Evolutionary conservation across 2,797 vertebrate genomes (phyloP), one percentile per base, ranked within the genome.

Genomic region (Cacajao melanocephalus): DNA sequence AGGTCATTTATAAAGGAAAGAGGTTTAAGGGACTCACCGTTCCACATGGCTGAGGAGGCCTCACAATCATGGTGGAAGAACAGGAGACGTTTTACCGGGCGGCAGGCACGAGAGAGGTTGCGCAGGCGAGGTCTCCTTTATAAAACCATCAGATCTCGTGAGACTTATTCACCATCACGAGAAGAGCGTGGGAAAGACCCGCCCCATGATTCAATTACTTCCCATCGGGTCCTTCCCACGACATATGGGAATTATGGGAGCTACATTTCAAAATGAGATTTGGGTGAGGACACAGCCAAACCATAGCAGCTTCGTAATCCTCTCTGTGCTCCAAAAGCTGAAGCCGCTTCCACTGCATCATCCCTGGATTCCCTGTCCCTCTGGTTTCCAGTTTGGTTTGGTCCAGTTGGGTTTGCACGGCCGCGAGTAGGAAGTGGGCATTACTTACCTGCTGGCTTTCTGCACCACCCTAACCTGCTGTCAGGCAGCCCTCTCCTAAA

Each of bases 1-100:
- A 33, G 33, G 64, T n/a, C 33, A 67, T 67, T 67, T n/a, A 67
- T n/a, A n/a, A 67, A 67, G 64, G 33, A 67, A n/a, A n/a, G 64
- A n/a, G 64, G 33, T 67, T 67, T n/a, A n/a, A 67, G 2, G 15
- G 64, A 67, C 64, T 67, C 33, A 33, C 61, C 2, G 33, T 67
- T 67, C 33, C 64, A 67, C 33, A 2, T 9, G 33, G 64, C 64
- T 19, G 33, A 67, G 15, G 64, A 67, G 64, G 15, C 33, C 64
- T n/a, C 64, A 17, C 1, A 15, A n/a, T 67, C 33, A n/a, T 4
- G 15, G 15, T 8, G 1, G 33, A n/a, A 67, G 15, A 67, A 15
- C 17, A n/a, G 8, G 3, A 7, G 33, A 67, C 4, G 4, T 4
- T 15, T 67, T 19, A n/a, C 15, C 7, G 2, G 7, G 33, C 7